A percentile compares a stretch with the other conserved stretches of the same genome.
Conservation (phyloP, 2,113 vertebrate genomes). For the Aegithalos caudatus region DNA sequence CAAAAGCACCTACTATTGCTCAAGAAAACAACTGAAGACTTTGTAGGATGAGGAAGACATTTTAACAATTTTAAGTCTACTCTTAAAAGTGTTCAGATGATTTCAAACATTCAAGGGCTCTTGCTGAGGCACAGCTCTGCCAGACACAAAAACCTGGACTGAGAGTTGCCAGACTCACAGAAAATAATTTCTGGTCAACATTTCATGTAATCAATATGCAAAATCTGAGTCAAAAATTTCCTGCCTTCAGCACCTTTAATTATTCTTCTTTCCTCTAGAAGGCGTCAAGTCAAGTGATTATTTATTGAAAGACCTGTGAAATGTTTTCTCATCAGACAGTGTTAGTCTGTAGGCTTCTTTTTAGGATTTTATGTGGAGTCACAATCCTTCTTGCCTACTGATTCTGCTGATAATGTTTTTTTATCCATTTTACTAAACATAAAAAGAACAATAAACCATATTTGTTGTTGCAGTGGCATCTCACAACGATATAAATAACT, state of each 20-base stretch:
- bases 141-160: neutral
- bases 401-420: neutral
- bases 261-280: neutral
- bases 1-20: neutral
- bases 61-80: neutral
- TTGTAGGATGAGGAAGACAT: neutral
- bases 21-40: neutral
- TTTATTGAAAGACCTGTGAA: neutral
- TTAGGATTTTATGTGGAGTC: neutral
- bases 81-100: neutral
- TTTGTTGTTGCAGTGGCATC: neutral
- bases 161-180: neutral
- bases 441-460: neutral
- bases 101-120: neutral
- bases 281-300: neutral
- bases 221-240: neutral
- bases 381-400: neutral
- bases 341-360: neutral
- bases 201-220: neutral
- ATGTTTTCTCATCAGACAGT: neutral
- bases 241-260: slow-evolving; percentile 1
- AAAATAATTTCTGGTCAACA: neutral
- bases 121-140: neutral
- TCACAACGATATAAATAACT: neutral
- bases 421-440: neutral